phyloP scores from a whole-genome alignment of 2,797 vertebrate species.

The Silurus aristotelis region DNA sequence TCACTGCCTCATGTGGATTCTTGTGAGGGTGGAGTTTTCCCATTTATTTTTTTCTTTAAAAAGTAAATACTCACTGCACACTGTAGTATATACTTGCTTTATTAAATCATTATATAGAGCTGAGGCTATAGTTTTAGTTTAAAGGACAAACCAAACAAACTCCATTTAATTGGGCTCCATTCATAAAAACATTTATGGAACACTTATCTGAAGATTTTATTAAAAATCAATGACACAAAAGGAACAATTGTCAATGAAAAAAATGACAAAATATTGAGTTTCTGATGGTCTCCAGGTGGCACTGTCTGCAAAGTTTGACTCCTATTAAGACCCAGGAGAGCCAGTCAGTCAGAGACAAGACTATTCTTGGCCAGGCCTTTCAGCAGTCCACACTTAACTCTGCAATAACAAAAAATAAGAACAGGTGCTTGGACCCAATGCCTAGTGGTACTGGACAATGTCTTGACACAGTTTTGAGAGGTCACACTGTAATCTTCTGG shows the following conservation, averaged over 20 bases:
- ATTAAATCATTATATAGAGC: not conserved
- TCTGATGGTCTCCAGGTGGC: conserved; percentile 18
- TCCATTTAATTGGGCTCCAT: not conserved
- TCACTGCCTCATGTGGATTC: not conserved
- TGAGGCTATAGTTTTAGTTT: not conserved
- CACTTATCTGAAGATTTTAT: not conserved
- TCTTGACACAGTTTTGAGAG: conserved; percentile 29
- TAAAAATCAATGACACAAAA: not conserved
- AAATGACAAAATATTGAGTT: not conserved
- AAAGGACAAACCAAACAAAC: not conserved
- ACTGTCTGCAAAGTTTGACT: conserved; percentile 5
- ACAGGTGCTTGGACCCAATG: conserved; percentile 39
- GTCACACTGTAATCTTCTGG: conserved; percentile 31
- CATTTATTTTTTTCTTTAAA: not conserved
- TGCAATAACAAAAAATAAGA: conserved; percentile 44
- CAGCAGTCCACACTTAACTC: conserved; percentile 35
- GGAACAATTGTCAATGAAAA: no score
- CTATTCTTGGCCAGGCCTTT: conserved; percentile 17
- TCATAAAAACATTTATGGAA: not conserved
- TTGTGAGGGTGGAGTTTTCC: no score
- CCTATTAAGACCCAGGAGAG: not conserved
- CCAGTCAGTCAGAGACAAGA: not conserved
- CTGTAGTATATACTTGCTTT: not conserved
- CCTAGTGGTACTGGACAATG: conserved; percentile 31
- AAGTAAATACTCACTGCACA: not conserved